Evolutionary conservation across 1,140 invertebrate genomes (phyloP).

Genomic region (Fragariocoptes setiger): DNA sequence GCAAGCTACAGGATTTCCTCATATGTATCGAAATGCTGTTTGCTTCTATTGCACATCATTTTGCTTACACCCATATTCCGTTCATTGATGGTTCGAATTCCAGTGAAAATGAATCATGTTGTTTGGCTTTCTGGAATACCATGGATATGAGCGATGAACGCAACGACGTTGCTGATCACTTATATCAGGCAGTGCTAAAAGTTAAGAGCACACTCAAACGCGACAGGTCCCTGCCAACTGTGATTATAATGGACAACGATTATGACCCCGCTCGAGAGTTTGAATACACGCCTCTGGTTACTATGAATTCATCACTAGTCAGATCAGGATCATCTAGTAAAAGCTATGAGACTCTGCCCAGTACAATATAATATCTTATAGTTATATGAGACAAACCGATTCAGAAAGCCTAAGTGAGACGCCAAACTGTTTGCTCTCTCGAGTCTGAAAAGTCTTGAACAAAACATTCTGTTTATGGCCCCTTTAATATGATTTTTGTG

Average conservation of each 20-base stretch:
- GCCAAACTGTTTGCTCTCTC: too few relatives aligned
- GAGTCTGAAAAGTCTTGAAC: too few relatives aligned
- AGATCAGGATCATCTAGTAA: not conserved
- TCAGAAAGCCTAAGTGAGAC: too few relatives aligned
- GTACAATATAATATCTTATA: too few relatives aligned
- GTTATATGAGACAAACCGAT: too few relatives aligned
- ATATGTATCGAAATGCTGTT: slow-evolving; percentile 95
- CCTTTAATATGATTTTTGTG: too few relatives aligned
- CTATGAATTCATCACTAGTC: not conserved
- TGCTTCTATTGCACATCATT: slow-evolving; percentile 72
- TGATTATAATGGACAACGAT: not conserved
- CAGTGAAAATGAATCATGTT: slow-evolving; percentile 22
- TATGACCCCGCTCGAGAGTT: not conserved
- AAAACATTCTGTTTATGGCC: too few relatives aligned
- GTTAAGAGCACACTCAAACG: not conserved
- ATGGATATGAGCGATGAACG: slow-evolving; percentile 64
- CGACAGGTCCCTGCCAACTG: not conserved
- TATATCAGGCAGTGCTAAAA: slow-evolving; percentile 1
- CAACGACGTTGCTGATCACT: slow-evolving; percentile 7
- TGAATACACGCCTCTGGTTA: not conserved
- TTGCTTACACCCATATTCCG: slow-evolving; percentile 64
- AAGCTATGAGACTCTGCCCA: not conserved
- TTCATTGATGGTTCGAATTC: slow-evolving; percentile 28
- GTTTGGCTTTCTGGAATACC: slow-evolving; percentile 38
- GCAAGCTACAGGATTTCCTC: slow-evolving; percentile 60